Conservation (phyloP, 92 coral and sea anemone genomes). For the Epizoanthus scotinus region DNA sequence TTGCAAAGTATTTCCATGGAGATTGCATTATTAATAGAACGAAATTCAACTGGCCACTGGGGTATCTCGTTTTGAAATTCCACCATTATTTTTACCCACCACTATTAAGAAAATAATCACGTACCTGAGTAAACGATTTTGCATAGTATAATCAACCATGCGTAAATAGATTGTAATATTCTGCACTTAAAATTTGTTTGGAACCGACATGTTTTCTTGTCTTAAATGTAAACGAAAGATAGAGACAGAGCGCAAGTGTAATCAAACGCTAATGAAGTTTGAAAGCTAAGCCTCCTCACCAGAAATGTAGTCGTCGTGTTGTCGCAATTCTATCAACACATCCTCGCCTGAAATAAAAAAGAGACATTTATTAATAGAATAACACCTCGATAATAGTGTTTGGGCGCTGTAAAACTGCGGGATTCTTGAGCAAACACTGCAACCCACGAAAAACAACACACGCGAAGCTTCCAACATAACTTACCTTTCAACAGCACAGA, state of each 20-base stretch:
- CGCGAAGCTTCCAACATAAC: neutral
- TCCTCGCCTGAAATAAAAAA: constrained; percentile 78
- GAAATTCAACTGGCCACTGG: too few species aligned
- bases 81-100: too few species aligned
- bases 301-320: constrained; percentile 95
- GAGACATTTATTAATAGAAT: neutral
- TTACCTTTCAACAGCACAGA: constrained; percentile 96
- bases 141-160: neutral
- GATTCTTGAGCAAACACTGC: constrained; percentile 52
- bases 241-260: constrained; percentile 2
- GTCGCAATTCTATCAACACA: constrained; percentile 82
- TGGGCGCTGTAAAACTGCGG: neutral
- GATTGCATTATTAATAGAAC: too few species aligned
- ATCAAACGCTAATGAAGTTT: neutral
- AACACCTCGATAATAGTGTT: neutral
- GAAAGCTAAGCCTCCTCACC: constrained; percentile 51
- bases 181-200: constrained; percentile 24
- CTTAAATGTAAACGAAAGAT: constrained; percentile 3
- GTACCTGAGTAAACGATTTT: neutral
- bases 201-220: constrained; percentile 16
- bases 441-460: constrained; percentile 25
- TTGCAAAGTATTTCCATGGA: too few species aligned
- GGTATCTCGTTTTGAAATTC: too few species aligned
- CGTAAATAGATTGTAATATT: constrained; percentile 24
- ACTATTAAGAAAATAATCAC: neutral